Percentiles rank a stretch among this genome's conserved stretches.
Conservation (phyloP, 2,888 invertebrate genomes). For the Melitaea athalia region DNA sequence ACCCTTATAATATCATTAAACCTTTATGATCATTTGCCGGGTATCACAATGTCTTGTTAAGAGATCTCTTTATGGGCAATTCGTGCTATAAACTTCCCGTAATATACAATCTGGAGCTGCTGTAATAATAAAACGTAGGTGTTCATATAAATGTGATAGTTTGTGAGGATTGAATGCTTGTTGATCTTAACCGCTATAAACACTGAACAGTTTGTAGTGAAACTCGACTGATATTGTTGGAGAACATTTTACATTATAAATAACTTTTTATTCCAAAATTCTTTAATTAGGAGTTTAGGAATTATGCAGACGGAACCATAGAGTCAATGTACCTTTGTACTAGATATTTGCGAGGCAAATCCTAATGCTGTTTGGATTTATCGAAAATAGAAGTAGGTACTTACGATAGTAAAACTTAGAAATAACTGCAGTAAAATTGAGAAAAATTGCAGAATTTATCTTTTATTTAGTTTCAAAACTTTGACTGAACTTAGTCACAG, state of each 20-base stretch:
- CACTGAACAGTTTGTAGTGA: background rate
- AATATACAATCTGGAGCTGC: background rate
- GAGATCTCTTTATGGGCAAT: conserved; percentile 1
- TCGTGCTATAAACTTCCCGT: conserved; percentile 5
- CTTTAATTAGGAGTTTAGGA: too few relatives aligned
- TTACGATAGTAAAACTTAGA: too few relatives aligned
- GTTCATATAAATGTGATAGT: background rate
- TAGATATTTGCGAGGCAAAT: too few relatives aligned
- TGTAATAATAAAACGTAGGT: background rate
- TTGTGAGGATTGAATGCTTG: background rate
- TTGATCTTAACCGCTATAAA: background rate
- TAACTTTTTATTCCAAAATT: background rate
- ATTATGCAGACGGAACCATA: too few relatives aligned
- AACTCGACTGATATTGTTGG: background rate
- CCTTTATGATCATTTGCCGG: conserved; percentile 1
- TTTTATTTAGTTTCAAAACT: too few relatives aligned
- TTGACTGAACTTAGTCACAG: too few relatives aligned
- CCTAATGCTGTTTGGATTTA: too few relatives aligned
- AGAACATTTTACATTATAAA: background rate
- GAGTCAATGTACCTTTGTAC: too few relatives aligned
- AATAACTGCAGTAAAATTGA: too few relatives aligned
- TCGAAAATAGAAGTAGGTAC: too few relatives aligned
- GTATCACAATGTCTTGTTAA: conserved; percentile 4
- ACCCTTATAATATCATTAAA: background rate
- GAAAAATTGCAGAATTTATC: too few relatives aligned